Base-by-base conservation (phyloP, 2,888 invertebrate species). In the Gymnocheta viridis region DNA sequence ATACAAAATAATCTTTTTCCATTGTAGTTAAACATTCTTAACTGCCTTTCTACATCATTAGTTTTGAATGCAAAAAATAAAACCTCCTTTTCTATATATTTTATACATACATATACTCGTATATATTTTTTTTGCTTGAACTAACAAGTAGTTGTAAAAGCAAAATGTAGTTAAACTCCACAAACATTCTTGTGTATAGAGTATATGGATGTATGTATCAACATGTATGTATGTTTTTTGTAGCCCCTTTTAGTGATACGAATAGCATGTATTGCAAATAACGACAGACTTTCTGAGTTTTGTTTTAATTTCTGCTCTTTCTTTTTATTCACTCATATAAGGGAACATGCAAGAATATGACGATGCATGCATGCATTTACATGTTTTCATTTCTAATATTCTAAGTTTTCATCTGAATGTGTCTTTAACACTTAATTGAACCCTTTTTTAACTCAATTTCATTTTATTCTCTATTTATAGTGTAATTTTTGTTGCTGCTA, bases 381-480 rank as follows among this genome's bases (percentile, higher is more conserved):
- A 72, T 41, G 32, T 54, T 72, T 72, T 60, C 44, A 56, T 77
- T 74, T 38, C 49, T 35, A 54, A 74, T 67, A 74, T 74, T 66
- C 66, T 60, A 54, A 54, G 58, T 22, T 76, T 81, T 62, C 29
- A 47, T 81, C 51, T 72, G 67, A 67, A 80, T 81, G 32, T 86
- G 82, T 85, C 86, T 82, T 86, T 86, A 85, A 86, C 86, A 83
- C 86, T 86, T 86, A 86, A 86, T 86, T 86, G 86, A 86, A 86
- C 82, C 67, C 81, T 85, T 86, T 85, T 84, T 56, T 56, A 32
- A 62, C 51, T 73, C 17, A 81, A 77, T 77, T 54, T 81, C 56
- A n/a, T 60, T 77, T 76, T 72, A 22, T 49, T 66, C 7, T 54
- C 27, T 82, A 47, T 35, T 19, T 19, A 38, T 29, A 12, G n/a